These are phyloP conservation scores for Bovichtus variegatus DNA, from an alignment of 2,797 vertebrate genomes.

Conservation along the genomic window DNA sequence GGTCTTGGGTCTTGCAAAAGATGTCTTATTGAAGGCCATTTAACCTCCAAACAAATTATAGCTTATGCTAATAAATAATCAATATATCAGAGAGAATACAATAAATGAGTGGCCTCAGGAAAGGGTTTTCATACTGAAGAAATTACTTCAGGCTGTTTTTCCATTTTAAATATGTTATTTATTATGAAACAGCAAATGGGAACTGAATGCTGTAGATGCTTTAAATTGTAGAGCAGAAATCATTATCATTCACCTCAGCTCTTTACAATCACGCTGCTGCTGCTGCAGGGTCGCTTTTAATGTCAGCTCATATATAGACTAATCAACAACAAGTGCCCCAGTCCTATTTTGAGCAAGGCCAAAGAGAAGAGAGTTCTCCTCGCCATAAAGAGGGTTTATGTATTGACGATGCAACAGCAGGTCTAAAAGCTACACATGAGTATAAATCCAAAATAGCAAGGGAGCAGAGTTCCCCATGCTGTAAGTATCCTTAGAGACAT, in stretches of 20 bases:
- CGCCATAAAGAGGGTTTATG: constrained; percentile 28
- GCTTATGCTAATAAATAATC: constrained; percentile 1
- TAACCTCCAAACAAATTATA: neutral
- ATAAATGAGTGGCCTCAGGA: neutral
- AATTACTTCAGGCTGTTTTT: neutral
- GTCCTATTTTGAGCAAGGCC: constrained; percentile 56
- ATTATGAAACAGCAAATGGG: neutral
- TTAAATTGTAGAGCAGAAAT: neutral
- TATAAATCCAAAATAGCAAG: constrained; percentile 28
- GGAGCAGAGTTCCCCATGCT: neutral
- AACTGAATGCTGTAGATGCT: neutral
- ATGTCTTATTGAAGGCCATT: constrained; percentile 4
- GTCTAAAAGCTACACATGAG: constrained; percentile 11
- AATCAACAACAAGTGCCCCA: constrained; percentile 43
- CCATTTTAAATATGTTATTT: neutral
- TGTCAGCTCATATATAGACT: constrained; percentile 60
- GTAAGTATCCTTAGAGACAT: neutral
- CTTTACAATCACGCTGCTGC: constrained; percentile 16
- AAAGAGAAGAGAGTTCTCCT: constrained; percentile 17
- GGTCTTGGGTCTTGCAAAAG: neutral
- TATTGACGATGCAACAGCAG: constrained; percentile 16
- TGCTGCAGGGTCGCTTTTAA: constrained; percentile 34
- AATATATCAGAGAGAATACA: neutral
- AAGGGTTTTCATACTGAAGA: neutral
- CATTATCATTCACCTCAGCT: neutral